phyloP scores from a whole-genome alignment of 1,140 invertebrate genomes.

The Laodelphax striatellus region DNA sequence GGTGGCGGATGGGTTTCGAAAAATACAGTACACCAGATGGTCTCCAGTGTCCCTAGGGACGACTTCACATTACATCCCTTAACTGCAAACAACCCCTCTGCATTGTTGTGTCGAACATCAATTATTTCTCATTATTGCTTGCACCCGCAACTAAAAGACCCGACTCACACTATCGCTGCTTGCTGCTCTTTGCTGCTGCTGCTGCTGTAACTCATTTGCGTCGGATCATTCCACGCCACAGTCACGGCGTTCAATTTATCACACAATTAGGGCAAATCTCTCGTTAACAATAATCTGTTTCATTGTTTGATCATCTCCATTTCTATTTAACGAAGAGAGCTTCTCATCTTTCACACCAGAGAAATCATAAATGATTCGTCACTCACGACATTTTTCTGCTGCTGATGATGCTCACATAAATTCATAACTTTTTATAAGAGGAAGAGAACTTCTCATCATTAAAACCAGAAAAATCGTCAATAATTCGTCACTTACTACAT shows the following conservation, averaged over 20 bases:
- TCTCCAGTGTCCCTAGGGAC: not conserved
- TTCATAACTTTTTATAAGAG: too few relatives aligned
- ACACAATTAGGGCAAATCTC: not conserved
- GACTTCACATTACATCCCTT: not conserved
- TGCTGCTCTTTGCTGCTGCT: too few relatives aligned
- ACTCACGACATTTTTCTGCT: too few relatives aligned
- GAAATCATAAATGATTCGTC: too few relatives aligned
- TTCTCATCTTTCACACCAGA: too few relatives aligned
- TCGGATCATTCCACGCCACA: not conserved
- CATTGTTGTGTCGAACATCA: constrained; percentile 1
- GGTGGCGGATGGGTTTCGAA: not conserved
- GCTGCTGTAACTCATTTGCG: not conserved
- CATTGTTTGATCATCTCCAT: too few relatives aligned
- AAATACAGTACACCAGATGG: not conserved
- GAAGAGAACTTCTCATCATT: too few relatives aligned
- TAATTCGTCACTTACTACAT: too few relatives aligned
- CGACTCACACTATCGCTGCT: not conserved
- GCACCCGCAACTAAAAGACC: not conserved
- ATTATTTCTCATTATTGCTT: not conserved
- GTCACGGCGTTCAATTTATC: not conserved
- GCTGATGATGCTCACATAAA: too few relatives aligned
- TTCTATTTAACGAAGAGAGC: too few relatives aligned
- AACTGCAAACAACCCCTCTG: not conserved
- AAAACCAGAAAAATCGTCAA: too few relatives aligned
- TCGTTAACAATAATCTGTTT: not conserved